These are phyloP conservation scores for Agrochola lychnidis DNA, from an alignment of 2,888 invertebrate genomes.

Conservation along the genomic window DNA sequence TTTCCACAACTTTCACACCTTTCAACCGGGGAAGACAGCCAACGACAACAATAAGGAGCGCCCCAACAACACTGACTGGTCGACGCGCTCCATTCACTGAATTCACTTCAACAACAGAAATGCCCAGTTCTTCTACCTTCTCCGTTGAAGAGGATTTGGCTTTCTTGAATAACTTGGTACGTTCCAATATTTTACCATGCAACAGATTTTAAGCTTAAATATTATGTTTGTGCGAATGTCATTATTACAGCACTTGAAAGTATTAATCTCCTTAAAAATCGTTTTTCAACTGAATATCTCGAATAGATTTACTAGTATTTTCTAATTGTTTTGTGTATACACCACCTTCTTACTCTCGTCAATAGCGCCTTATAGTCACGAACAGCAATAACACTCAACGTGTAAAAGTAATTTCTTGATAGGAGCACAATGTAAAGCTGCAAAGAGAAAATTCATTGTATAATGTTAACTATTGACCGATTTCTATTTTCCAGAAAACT, in stretches of 20 bases:
- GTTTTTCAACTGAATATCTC: background rate
- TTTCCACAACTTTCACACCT: constrained; percentile 84
- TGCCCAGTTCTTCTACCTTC: constrained; percentile 86
- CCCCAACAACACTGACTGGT: constrained; percentile 70
- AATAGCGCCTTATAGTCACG: background rate
- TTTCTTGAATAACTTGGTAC: constrained; percentile 91
- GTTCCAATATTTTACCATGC: constrained; percentile 38
- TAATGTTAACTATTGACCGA: background rate
- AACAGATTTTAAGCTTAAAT: background rate
- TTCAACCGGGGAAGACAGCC: constrained; percentile 76
- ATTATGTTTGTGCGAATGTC: too few species aligned
- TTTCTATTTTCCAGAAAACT: constrained; percentile 82
- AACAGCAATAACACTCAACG: background rate
- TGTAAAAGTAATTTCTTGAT: background rate
- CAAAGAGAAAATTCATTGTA: background rate
- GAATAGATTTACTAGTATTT: background rate
- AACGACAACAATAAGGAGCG: constrained; percentile 74
- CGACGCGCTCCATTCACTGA: constrained; percentile 72
- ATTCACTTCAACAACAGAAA: constrained; percentile 81
- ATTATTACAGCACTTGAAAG: background rate
- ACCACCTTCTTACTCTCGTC: background rate
- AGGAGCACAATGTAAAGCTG: too few species aligned
- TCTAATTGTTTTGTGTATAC: too few species aligned
- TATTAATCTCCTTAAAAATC: background rate
- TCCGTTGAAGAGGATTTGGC: constrained; percentile 90